Percentiles rank a stretch among this genome's conserved stretches.
Evolutionary conservation across 2,888 invertebrate genomes (phyloP).

Genomic region (Drosophila neutralis): DNA sequence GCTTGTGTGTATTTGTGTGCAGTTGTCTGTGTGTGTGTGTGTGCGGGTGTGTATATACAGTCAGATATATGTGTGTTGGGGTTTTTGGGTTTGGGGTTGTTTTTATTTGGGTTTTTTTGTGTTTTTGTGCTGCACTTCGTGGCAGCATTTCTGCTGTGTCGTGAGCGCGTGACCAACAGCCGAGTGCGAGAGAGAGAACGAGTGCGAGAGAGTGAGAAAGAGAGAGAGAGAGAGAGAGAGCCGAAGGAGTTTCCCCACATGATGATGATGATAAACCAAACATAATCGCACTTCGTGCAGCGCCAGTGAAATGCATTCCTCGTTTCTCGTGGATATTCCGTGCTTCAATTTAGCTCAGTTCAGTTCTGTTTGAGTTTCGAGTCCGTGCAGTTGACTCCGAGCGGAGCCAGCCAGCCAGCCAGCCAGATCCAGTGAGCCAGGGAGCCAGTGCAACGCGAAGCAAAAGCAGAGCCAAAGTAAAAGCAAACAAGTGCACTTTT

Average conservation of each 20-base stretch:
- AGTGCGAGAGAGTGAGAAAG: conserved; percentile 22
- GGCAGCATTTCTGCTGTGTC: conserved; percentile 44
- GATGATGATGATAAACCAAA: conserved; percentile 56
- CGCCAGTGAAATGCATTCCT: conserved; percentile 61
- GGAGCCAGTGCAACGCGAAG: conserved; percentile 34
- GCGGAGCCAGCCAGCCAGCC: conserved; percentile 33
- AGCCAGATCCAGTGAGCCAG: conserved; percentile 14
- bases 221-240: conserved; percentile 26
- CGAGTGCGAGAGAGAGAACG: conserved; percentile 28
- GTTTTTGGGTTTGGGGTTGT: conserved; percentile 31
- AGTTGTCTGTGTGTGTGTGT: background rate
- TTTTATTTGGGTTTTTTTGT: conserved; percentile 39
- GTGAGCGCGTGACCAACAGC: conserved; percentile 67
- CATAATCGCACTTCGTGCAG: conserved; percentile 68
- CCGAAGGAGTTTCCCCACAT: conserved; percentile 66
- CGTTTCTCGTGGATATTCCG: conserved; percentile 27
- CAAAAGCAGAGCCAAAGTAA: conserved; percentile 31
- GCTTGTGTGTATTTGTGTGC: background rate
- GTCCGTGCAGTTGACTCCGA: conserved; percentile 75
- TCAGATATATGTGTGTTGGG: background rate
- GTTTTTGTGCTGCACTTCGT: conserved; percentile 50
- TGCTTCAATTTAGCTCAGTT: conserved; percentile 39
- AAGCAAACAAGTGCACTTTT: conserved; percentile 61
- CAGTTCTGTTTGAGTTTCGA: conserved; percentile 81
- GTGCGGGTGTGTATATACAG: background rate